These are phyloP conservation scores for Cynoglossus semilaevis DNA, from an alignment of 2,113 vertebrate species.

Conservation along the genomic window DNA sequence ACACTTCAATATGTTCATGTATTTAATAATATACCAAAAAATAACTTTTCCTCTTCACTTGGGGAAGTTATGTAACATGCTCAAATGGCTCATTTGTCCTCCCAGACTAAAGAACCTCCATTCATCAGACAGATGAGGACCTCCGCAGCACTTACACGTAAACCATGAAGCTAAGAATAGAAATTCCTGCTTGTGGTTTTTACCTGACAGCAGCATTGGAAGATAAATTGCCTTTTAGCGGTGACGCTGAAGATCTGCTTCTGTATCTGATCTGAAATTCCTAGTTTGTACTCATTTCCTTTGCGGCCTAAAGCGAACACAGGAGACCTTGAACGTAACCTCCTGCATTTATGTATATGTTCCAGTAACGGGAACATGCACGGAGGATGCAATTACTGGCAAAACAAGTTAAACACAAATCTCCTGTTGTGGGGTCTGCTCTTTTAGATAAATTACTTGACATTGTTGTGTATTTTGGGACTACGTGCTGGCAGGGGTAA, in stretches of 20 bases:
- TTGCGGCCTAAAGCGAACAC: conserved; percentile 11
- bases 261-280: conserved; percentile 1
- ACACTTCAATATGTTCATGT: no score
- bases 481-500: no score
- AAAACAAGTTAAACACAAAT: no score
- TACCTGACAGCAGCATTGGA: conserved; percentile 9
- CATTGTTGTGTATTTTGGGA: no score
- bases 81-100: not conserved
- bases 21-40: no score
- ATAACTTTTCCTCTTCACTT: no score
- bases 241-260: conserved; percentile 12
- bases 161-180: conserved; percentile 1
- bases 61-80: no score
- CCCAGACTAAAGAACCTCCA: not conserved
- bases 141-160: not conserved
- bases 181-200: not conserved
- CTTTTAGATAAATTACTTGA: no score
- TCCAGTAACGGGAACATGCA: not conserved
- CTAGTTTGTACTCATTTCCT: not conserved
- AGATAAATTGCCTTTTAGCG: conserved; percentile 6
- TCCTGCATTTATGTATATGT: not conserved
- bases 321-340: not conserved
- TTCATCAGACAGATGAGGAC: no score
- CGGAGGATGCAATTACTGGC: no score
- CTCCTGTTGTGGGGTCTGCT: no score